Conservation (phyloP, 2,797 vertebrate genomes). For the Chromis chromis region DNA sequence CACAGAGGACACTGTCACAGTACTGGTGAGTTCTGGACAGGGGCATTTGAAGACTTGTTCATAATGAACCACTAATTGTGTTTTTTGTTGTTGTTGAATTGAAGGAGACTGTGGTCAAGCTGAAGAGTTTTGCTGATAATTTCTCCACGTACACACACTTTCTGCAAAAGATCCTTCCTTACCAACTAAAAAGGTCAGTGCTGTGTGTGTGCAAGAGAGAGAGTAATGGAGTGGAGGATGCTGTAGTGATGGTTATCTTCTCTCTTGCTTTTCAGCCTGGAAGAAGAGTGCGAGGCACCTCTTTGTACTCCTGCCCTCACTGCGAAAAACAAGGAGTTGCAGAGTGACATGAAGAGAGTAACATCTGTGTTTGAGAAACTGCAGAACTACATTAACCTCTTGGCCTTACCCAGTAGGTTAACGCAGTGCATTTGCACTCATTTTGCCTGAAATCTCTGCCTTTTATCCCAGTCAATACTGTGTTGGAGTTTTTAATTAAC, state of each 20-base stretch:
- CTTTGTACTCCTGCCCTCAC: constrained; percentile 90
- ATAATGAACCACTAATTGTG: neutral
- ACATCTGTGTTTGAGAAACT: constrained; percentile 93
- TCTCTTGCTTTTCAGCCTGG: constrained; percentile 85
- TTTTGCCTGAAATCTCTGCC: constrained; percentile 3
- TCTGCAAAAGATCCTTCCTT: constrained; percentile 97
- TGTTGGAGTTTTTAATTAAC: neutral
- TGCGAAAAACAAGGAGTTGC: constrained; percentile 90
- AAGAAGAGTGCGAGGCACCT: constrained; percentile 93
- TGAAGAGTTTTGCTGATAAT: constrained; percentile 92
- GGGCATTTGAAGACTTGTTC: neutral
- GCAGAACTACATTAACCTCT: constrained; percentile 89
- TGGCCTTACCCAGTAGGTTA: constrained; percentile 94
- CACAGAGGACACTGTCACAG: constrained; percentile 95
- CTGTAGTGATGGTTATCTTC: constrained; percentile 26
- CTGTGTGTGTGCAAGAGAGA: neutral
- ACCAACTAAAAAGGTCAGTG: constrained; percentile 96
- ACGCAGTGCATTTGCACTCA: neutral
- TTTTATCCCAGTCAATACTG: neutral
- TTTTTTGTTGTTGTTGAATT: constrained; percentile 45
- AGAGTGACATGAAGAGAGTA: constrained; percentile 90
- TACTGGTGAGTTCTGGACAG: constrained; percentile 86
- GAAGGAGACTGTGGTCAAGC: constrained; percentile 94
- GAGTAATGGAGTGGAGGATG: constrained; percentile 22
- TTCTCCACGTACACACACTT: constrained; percentile 92